These are phyloP conservation scores for Plagodis pulveraria DNA, from an alignment of 2,888 invertebrate genomes.

Conservation along the genomic window DNA sequence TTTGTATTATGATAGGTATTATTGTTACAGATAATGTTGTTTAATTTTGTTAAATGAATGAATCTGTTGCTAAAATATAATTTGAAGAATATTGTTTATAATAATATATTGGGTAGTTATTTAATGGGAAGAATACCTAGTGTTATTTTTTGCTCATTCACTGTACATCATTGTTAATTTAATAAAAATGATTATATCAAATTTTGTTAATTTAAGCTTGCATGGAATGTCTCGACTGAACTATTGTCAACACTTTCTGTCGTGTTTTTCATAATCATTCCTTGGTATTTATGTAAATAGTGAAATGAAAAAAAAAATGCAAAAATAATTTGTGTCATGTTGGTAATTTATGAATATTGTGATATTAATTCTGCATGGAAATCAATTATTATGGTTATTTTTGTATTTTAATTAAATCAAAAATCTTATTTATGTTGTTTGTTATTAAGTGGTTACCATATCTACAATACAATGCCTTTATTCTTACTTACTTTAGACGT, in stretches of 20 bases:
- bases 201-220: too few relatives aligned
- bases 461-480: too few relatives aligned
- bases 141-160: too few relatives aligned
- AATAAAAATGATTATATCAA: too few relatives aligned
- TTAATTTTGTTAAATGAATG: slow-evolving; percentile 6
- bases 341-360: slow-evolving; percentile 20
- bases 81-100: not conserved
- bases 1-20: slow-evolving; percentile 15
- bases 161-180: too few relatives aligned
- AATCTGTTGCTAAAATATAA: not conserved
- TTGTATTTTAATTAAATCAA: slow-evolving; percentile 30
- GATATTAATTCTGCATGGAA: slow-evolving; percentile 33
- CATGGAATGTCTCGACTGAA: too few relatives aligned
- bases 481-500: too few relatives aligned
- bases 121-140: too few relatives aligned
- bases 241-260: too few relatives aligned
- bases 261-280: slow-evolving; percentile 1
- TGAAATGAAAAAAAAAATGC: slow-evolving; percentile 1
- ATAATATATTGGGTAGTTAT: too few relatives aligned
- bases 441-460: not conserved
- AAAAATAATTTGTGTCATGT: slow-evolving; percentile 1
- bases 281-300: not conserved
- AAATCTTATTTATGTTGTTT: slow-evolving; percentile 1
- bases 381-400: slow-evolving; percentile 23
- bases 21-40: slow-evolving; percentile 6